Base-by-base conservation (phyloP, 2,113 vertebrate genomes). In the Aptenodytes forsteri region DNA sequence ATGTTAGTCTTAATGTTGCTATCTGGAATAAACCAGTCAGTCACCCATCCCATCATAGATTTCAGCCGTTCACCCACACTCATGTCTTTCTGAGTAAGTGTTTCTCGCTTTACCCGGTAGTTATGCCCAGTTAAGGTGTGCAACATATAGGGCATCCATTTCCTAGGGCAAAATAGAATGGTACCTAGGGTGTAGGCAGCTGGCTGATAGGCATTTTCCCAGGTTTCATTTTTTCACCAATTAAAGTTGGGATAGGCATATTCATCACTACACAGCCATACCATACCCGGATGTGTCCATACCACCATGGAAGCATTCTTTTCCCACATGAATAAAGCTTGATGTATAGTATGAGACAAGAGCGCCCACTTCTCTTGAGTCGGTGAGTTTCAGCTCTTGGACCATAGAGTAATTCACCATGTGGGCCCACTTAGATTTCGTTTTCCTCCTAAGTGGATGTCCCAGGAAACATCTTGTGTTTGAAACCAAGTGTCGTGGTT, bases 201-300 rank as follows among this genome's bases (percentile, higher is more conserved):
- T 79, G 38, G 32, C 19, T 58, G 17, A 52, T 16, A 34, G 36
- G 21, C 14, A 5, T 59, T 61, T 69, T 83, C 29, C 38, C 19
- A 54, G 17, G 4, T 42, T 71, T 78, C 17, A 13, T 56, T 84
- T 42, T 78, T 50, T 49, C 32, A 78, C 47, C 30, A 22, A 1
- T 54, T 34, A 25, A 38, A 32, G 18, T 11, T 49, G 13, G 9
- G 13, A 32, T 26, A 77, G 72, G 9, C 6, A 9, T 69, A 62
- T 61, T 69, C 9, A 46, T 61, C 47, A 54, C 34, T 40, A 8
- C 32, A 54, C 13, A 76, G 19, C 46, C 19, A 7, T 61, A 46
- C 38, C 7, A 11, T n/a, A 14, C 19, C 19, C 1, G 4, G 46
- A 10, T 10, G 8, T 3, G 2, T 44, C 30, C 7, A 1, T 59